Percentiles rank a stretch among this genome's conserved stretches.
phyloP scores from a whole-genome alignment of 2,888 invertebrate genomes.

The Caenorhabditis sp. region DNA sequence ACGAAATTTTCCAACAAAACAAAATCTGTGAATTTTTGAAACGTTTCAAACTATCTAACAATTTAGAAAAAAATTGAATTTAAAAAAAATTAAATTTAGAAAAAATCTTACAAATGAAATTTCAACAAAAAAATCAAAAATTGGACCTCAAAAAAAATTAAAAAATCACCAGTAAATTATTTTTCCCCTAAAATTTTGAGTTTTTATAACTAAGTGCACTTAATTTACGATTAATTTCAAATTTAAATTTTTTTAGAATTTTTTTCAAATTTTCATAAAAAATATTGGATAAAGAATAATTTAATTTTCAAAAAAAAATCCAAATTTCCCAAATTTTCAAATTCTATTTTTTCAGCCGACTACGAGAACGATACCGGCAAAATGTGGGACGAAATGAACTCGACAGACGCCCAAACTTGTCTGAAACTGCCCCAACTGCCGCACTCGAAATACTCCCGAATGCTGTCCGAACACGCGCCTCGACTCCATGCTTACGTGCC shows the following conservation, averaged over 20 bases:
- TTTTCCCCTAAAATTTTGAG: too few relatives aligned
- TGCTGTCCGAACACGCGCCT: conserved; percentile 67
- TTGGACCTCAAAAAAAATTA: too few relatives aligned
- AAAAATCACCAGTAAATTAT: background rate
- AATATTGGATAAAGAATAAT: too few relatives aligned
- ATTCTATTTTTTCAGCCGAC: conserved; percentile 47
- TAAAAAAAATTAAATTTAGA: background rate
- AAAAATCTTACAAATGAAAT: background rate
- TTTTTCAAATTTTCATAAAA: too few relatives aligned
- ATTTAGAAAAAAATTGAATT: background rate
- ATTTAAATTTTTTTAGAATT: too few relatives aligned
- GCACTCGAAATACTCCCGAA: conserved; percentile 59
- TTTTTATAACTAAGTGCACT: too few relatives aligned
- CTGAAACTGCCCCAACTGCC: conserved; percentile 54
- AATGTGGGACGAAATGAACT: conserved; percentile 63
- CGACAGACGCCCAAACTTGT: conserved; percentile 10
- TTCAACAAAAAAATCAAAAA: too few relatives aligned
- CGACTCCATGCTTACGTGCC: conserved; percentile 73
- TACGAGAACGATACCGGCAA: conserved; percentile 65
- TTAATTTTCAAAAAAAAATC: background rate
- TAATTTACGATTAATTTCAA: too few relatives aligned
- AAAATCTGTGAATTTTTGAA: background rate
- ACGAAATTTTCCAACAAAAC: too few relatives aligned
- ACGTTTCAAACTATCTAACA: background rate
- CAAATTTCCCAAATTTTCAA: background rate